A percentile compares a stretch with the other conserved stretches of the same genome.
phyloP scores from a whole-genome alignment of 2,888 invertebrate species.

The Melinaea marsaeus region DNA sequence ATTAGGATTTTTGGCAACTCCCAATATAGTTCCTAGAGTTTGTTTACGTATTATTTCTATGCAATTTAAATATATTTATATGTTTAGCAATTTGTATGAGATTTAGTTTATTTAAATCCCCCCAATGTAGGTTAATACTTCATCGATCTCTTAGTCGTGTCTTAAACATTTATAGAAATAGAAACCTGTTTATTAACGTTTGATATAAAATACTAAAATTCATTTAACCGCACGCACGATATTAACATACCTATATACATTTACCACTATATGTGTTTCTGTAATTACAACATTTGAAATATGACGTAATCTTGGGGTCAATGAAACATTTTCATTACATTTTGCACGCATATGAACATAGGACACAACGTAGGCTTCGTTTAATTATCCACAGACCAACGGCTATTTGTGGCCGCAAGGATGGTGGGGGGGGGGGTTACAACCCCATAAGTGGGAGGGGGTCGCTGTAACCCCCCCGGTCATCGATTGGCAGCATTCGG shows the following conservation, averaged over 20 bases:
- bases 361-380: constrained; percentile 24
- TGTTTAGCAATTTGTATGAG: not conserved
- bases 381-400: constrained; percentile 31
- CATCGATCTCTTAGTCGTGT: not conserved
- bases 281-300: no score
- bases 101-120: not conserved
- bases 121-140: not conserved
- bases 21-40: no score
- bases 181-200: no score
- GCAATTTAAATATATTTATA: not conserved
- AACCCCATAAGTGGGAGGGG: constrained; percentile 7
- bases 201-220: no score
- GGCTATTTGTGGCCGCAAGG: constrained; percentile 23
- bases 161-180: not conserved
- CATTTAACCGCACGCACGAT: no score
- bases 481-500: constrained; percentile 41
- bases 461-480: constrained; percentile 18
- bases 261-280: no score
- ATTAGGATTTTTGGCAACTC: no score
- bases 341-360: constrained; percentile 4
- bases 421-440: constrained; percentile 19
- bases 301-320: no score
- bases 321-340: not conserved
- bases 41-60: no score
- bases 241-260: no score